A percentile compares a stretch with the other conserved stretches of the same genome.
Evolutionary conservation across 2,797 vertebrate species (phyloP).

Genomic region (Choloepus didactylus): DNA sequence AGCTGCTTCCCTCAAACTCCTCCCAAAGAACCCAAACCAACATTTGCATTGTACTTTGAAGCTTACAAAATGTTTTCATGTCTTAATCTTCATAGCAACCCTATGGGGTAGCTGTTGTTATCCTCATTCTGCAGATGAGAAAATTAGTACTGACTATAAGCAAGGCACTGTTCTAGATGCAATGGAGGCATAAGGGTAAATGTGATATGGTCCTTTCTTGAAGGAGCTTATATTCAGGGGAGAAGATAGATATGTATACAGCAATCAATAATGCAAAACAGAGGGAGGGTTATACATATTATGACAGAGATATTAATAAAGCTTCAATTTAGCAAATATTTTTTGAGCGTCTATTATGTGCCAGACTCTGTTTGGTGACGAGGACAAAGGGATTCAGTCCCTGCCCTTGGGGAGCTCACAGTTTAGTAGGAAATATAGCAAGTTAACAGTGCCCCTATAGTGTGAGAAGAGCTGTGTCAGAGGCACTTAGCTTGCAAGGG

Average conservation of each 20-base stretch:
- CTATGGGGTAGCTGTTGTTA: background rate
- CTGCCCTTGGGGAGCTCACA: background rate
- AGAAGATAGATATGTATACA: background rate
- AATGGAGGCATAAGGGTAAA: background rate
- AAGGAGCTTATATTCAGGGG: background rate
- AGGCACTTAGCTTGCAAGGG: background rate
- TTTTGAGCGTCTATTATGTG: constrained; percentile 20
- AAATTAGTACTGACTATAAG: constrained; percentile 17
- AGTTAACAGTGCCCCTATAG: background rate
- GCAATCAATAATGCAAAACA: background rate
- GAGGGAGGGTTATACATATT: constrained; percentile 4
- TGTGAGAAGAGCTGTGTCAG: background rate
- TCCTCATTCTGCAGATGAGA: constrained; percentile 19
- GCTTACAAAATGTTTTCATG: constrained; percentile 1
- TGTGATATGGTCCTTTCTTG: background rate
- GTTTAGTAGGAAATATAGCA: constrained; percentile 21
- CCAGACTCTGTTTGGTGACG: background rate
- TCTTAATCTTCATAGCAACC: background rate
- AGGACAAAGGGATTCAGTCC: background rate
- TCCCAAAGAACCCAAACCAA: constrained; percentile 27
- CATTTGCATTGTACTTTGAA: background rate
- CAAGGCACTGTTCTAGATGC: constrained; percentile 1
- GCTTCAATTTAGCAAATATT: background rate
- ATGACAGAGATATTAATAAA: constrained; percentile 2
- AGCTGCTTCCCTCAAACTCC: background rate